These are phyloP conservation scores for Takifugu ocellatus DNA, from an alignment of 2,797 vertebrate genomes.

Conservation along the genomic window DNA sequence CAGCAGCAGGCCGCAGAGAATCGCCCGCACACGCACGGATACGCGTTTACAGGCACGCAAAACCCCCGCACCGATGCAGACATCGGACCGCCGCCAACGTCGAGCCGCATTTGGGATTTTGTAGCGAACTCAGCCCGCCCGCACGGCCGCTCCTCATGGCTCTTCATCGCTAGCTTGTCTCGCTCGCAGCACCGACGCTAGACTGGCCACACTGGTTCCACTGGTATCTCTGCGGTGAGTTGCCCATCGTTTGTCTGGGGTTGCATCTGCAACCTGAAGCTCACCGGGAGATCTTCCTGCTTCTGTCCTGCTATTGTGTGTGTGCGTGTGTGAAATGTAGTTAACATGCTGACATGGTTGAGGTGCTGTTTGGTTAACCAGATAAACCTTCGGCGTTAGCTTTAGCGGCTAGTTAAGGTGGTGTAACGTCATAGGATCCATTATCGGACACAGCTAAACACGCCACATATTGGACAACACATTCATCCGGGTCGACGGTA, in stretches of 20 bases:
- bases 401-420: conserved; percentile 51
- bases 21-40: conserved; percentile 10
- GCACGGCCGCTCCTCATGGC: conserved; percentile 55
- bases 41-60: conserved; percentile 3
- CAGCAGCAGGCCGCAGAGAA: conserved; percentile 60
- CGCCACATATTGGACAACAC: too few relatives aligned
- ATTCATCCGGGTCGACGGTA: too few relatives aligned
- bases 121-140: background rate
- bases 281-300: conserved; percentile 1
- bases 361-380: conserved; percentile 1
- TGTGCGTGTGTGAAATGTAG: too few relatives aligned
- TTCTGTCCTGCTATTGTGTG: background rate
- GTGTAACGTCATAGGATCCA: conserved; percentile 37
- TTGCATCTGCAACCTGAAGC: conserved; percentile 33
- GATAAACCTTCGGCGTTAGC: conserved; percentile 32
- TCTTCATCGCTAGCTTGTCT: conserved; percentile 58
- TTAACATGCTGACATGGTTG: background rate
- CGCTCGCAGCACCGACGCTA: conserved; percentile 31
- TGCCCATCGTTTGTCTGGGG: conserved; percentile 45
- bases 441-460: conserved; percentile 54
- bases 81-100: conserved; percentile 33
- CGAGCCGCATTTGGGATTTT: conserved; percentile 52
- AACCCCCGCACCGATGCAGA: conserved; percentile 22
- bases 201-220: conserved; percentile 5
- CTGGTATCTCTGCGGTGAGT: conserved; percentile 63